phyloP scores from a whole-genome alignment of 2,113 vertebrate genomes.

The Romanogobio albipinnatus region DNA sequence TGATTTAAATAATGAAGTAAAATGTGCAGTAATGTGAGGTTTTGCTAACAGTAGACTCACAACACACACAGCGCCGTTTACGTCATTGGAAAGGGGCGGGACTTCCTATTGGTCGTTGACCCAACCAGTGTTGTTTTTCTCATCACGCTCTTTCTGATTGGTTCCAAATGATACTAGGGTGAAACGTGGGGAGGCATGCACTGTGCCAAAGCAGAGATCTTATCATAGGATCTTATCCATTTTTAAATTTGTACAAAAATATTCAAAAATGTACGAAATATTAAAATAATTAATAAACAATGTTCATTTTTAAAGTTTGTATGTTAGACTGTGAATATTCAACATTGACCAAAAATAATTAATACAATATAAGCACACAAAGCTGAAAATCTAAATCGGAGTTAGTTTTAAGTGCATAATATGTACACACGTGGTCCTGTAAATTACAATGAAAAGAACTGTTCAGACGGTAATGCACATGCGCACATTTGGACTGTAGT shows the following conservation, averaged over 20 bases:
- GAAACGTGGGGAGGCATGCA: neutral
- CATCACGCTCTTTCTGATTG: constrained; percentile 13
- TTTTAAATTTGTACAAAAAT: neutral
- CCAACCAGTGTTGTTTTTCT: constrained; percentile 4
- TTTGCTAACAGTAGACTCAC: constrained; percentile 25
- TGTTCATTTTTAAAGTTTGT: neutral
- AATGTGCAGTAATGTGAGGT: constrained; percentile 34
- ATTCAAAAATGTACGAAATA: neutral
- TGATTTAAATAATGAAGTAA: constrained; percentile 17
- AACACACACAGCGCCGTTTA: constrained; percentile 46
- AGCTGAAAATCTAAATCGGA: neutral
- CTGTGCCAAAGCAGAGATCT: neutral
- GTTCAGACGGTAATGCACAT: neutral
- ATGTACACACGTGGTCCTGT: neutral
- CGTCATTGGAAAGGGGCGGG: constrained; percentile 48
- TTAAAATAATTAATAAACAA: neutral
- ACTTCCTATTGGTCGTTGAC: neutral
- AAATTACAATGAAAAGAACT: neutral
- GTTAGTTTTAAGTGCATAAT: neutral
- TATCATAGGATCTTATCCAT: neutral
- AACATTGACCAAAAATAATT: neutral
- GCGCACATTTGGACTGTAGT: neutral
- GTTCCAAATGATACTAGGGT: neutral
- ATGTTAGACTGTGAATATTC: neutral
- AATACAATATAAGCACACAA: neutral